Evolutionary conservation across 2,888 invertebrate genomes (phyloP).

Genomic region (Bibio marci): DNA sequence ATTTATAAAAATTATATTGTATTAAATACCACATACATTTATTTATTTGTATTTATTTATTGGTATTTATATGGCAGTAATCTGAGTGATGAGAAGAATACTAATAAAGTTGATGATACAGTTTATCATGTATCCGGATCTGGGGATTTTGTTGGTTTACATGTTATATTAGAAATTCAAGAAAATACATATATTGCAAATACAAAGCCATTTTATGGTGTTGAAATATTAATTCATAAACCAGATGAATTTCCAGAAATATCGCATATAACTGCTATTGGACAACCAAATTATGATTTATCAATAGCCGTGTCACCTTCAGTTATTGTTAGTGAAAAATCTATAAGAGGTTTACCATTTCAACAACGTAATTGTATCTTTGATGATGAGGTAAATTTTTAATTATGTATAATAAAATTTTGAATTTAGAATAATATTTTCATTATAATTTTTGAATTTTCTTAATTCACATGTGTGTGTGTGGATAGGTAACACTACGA

Average conservation of each 20-base stretch:
- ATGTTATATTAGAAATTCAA: slow-evolving; percentile 18
- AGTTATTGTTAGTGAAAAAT: background rate
- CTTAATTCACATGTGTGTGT: no score
- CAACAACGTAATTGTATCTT: slow-evolving; percentile 1
- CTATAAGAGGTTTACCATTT: background rate
- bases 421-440: no score
- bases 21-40: background rate
- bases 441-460: no score
- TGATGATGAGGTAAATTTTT: background rate
- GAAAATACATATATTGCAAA: slow-evolving; percentile 15
- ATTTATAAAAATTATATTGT: background rate
- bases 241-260: slow-evolving; percentile 21
- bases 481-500: background rate
- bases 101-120: background rate
- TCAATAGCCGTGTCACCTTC: background rate
- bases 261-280: slow-evolving; percentile 14
- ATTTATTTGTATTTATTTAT: no score
- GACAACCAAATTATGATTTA: background rate
- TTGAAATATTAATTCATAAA: slow-evolving; percentile 23
- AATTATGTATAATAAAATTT: no score
- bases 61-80: background rate
- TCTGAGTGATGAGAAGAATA: background rate
- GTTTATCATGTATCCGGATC: background rate
- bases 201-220: slow-evolving; percentile 16
- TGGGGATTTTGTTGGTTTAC: slow-evolving; percentile 18